A percentile compares a stretch with the other conserved stretches of the same genome.
Conservation (phyloP, 2,113 vertebrate genomes). For the Formicarius rufipectus region DNA sequence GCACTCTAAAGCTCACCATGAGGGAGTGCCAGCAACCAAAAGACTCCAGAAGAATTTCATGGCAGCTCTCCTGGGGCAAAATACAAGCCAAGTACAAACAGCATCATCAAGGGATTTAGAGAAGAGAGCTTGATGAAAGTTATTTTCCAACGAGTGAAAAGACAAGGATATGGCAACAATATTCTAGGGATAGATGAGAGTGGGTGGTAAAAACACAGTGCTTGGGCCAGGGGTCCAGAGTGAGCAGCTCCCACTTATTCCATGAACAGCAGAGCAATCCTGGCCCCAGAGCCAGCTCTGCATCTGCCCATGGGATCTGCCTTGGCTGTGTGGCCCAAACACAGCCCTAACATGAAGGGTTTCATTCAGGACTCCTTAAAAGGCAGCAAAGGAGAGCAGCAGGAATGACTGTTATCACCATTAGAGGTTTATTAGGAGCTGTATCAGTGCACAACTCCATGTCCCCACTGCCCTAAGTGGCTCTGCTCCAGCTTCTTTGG, state of each 20-base stretch:
- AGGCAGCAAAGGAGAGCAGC: not conserved
- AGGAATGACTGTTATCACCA: not conserved
- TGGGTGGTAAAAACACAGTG: not conserved
- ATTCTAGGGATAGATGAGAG: not conserved
- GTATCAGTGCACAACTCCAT: fast-evolving
- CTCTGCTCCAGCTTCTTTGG: not conserved
- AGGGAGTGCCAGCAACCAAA: not conserved
- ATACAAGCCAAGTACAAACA: not conserved
- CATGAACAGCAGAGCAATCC: not conserved
- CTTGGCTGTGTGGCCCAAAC: not conserved
- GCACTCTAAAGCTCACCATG: not conserved
- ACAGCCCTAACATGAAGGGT: fast-evolving
- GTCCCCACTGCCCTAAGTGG: not conserved
- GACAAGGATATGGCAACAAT: not conserved
- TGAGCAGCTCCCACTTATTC: not conserved
- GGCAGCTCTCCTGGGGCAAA: not conserved
- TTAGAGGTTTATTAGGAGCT: not conserved
- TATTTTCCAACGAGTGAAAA: not conserved
- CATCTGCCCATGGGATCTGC: not conserved
- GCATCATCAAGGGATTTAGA: not conserved
- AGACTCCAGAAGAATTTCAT: not conserved
- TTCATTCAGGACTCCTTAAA: not conserved
- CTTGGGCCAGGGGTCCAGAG: not conserved
- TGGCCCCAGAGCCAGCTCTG: not conserved
- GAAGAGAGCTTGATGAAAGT: not conserved